Base-by-base conservation (phyloP, 2,888 invertebrate genomes). In the Andrena flavipes region DNA sequence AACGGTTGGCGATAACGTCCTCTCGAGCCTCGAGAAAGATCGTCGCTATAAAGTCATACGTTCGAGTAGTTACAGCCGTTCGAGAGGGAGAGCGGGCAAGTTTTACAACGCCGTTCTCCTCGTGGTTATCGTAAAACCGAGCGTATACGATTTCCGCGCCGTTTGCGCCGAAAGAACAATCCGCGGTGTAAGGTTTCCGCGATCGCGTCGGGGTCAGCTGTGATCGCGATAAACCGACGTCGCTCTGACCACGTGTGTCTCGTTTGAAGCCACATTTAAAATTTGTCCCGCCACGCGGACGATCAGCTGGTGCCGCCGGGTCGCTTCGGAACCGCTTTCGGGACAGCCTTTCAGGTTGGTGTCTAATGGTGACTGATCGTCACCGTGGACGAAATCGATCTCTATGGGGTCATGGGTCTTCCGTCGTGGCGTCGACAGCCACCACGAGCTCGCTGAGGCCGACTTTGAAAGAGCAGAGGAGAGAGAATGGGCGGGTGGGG, bases 361-460 rank as follows among this genome's bases (percentile, higher is more conserved):
- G 76, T 87, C 79, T 88, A 89, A 89, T 85, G 84, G 85, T 92
- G 92, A 93, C 90, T 82, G 92, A 93, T 92, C 90, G 91, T 89
- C 91, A 93, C 92, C 90, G 91, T 88, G 90, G 87, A 51, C 42
- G 80, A 64, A 89, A 92, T 92, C 90, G 91, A 90, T 92, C 86
- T 54, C 26, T 33, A 59, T 30, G 49, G 82, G 79, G 83, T 84
- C 78, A 67, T 20, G 72, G 76, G 76, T 80, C 80, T 69, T 82
- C 88, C 82, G 85, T 84, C 76, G 68, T 8, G 26, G n/a, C 56
- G 60, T 59, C 48, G 65, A 42, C 67, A 35, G 65, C 30, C 70
- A 60, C 48, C 60, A 30, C 67, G 62, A 20, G 16, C 30, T 20
- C 13, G 51, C 67, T n/a, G n/a, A n/a, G 7, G 23, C 0, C 35